phyloP scores from a whole-genome alignment of 2,113 vertebrate species.

The Pimephales promelas region DNA sequence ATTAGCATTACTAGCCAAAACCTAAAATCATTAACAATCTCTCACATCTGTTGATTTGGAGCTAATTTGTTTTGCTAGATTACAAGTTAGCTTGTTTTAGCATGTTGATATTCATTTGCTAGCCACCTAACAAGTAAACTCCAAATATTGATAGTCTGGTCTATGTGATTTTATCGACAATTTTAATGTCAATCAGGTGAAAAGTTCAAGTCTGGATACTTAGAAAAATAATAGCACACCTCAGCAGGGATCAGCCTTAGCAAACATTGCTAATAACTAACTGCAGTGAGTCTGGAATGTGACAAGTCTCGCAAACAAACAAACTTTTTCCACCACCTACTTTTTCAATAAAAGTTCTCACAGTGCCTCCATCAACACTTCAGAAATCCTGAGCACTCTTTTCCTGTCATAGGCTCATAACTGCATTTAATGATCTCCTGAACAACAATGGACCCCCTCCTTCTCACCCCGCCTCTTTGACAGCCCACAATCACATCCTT shows the following conservation, averaged over 20 bases:
- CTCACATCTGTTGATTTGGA: background rate
- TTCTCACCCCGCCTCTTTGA: conserved; percentile 1
- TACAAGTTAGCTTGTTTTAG: background rate
- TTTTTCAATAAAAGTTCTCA: background rate
- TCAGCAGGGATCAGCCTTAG: background rate
- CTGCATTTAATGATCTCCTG: conserved; percentile 43
- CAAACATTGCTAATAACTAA: background rate
- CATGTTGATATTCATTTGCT: background rate
- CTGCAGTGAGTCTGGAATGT: background rate
- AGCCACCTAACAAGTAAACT: background rate
- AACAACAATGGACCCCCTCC: conserved; percentile 40
- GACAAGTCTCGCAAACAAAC: background rate
- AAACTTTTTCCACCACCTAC: conserved; percentile 5
- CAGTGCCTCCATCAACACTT: background rate
- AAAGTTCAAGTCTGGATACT: background rate
- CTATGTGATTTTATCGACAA: background rate
- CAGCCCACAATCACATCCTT: conserved; percentile 31
- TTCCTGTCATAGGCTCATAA: conserved; percentile 22
- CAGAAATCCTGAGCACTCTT: background rate
- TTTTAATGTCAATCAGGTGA: background rate
- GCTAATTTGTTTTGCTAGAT: background rate
- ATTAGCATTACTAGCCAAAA: background rate
- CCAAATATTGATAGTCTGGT: background rate
- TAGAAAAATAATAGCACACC: background rate
- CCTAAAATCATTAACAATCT: background rate